Conservation (phyloP, 2,888 invertebrate genomes). For the Cecidostiba fungosa region DNA sequence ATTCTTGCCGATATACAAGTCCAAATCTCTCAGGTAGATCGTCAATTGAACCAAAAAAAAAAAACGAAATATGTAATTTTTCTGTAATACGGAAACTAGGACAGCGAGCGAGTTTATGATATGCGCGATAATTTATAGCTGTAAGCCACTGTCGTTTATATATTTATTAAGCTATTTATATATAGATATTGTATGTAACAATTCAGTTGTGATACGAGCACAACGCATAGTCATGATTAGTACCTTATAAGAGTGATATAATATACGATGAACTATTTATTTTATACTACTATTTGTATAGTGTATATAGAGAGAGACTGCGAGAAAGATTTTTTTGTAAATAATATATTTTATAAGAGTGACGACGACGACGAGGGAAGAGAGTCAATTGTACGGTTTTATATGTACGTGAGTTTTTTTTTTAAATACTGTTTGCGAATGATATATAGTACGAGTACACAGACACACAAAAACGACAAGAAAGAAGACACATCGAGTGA, state of each 20-base stretch:
- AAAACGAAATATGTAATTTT: constrained; percentile 14
- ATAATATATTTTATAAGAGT: constrained; percentile 43
- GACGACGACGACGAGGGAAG: not conserved
- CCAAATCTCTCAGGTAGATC: constrained; percentile 26
- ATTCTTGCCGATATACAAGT: not conserved
- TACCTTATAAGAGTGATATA: constrained; percentile 67
- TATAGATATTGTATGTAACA: not conserved
- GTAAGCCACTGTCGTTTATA: not conserved
- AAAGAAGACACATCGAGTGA: constrained; percentile 61
- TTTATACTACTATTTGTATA: constrained; percentile 65
- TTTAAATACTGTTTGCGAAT: not conserved
- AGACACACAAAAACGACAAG: not conserved
- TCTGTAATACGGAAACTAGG: not conserved
- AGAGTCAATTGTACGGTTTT: not conserved
- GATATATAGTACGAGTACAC: not conserved
- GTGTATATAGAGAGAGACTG: constrained; percentile 68
- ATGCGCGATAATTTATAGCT: not conserved
- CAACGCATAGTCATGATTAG: constrained; percentile 53
- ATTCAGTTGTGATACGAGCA: not conserved
- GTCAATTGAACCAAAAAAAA: not conserved
- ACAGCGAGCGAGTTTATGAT: not conserved
- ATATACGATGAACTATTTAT: constrained; percentile 55
- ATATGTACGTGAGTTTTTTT: not conserved
- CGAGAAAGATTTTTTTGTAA: constrained; percentile 40
- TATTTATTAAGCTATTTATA: not conserved